Evolutionary conservation across 1,140 invertebrate species (phyloP).

Genomic region (Drosophila triauraria): DNA sequence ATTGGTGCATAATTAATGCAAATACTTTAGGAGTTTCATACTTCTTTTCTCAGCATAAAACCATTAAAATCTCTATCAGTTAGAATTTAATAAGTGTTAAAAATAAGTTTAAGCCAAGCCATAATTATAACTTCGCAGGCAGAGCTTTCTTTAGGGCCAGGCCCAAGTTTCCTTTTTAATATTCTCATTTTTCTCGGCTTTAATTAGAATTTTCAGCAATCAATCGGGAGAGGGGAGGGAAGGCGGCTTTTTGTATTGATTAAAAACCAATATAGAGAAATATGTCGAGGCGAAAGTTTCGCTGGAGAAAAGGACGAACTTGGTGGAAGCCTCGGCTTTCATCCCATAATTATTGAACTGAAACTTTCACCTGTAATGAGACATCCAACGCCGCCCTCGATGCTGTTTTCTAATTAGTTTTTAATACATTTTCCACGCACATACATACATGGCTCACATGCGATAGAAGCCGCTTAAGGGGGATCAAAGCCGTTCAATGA

Average conservation of each 20-base stretch:
- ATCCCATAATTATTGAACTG: conserved; percentile 47
- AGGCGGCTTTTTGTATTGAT: conserved; percentile 12
- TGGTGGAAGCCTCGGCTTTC: conserved; percentile 2
- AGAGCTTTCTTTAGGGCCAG: no score
- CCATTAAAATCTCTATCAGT: no score
- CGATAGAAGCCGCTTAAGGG: conserved; percentile 34
- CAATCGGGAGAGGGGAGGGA: background rate
- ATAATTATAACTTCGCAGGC: background rate
- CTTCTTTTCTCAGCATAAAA: no score
- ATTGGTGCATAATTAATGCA: conserved; percentile 1
- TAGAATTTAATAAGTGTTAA: no score
- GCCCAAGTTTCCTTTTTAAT: background rate
- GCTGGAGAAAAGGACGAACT: conserved; percentile 14
- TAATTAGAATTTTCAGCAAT: conserved; percentile 14
- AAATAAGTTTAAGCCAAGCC: background rate
- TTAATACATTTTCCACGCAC: conserved; percentile 43
- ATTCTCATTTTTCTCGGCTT: background rate
- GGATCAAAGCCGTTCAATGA: conserved; percentile 43
- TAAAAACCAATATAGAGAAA: conserved; percentile 19
- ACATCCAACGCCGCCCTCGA: background rate
- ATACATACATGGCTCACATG: conserved; percentile 19
- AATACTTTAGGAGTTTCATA: background rate
- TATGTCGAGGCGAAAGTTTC: conserved; percentile 7
- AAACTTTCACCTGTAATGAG: conserved; percentile 52
- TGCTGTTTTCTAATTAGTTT: conserved; percentile 58